phyloP scores from a whole-genome alignment of 2,888 invertebrate species.

The Penaeus monodon region DNA sequence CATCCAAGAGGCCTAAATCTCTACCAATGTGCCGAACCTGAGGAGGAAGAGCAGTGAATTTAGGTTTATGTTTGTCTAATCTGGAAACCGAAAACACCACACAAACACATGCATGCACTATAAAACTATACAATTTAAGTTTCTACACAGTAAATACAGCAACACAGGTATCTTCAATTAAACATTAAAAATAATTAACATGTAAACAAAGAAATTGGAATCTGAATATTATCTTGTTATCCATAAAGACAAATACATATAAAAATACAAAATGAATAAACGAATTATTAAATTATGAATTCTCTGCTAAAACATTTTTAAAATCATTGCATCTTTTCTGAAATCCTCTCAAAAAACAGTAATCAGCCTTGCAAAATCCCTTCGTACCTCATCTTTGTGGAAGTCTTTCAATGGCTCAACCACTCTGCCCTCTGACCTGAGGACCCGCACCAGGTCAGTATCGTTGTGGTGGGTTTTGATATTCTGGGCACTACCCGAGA shows the following conservation, averaged over 20 bases:
- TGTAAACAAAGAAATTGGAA: too few species aligned
- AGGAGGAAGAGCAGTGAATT: conserved; percentile 17
- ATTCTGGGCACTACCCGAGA: conserved; percentile 88
- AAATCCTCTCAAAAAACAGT: not conserved
- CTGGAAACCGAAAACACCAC: not conserved
- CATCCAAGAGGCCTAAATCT: conserved; percentile 88
- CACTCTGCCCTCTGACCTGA: conserved; percentile 83
- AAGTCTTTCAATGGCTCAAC: conserved; percentile 99
- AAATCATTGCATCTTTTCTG: not conserved
- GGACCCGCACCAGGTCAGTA: conserved; percentile 88
- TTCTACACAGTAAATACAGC: too few species aligned
- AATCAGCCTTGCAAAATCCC: not conserved
- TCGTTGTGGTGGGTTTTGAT: conserved; percentile 99
- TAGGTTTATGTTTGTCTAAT: not conserved
- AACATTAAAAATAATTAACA: too few species aligned
- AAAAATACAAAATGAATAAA: too few species aligned
- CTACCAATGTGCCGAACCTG: conserved; percentile 86
- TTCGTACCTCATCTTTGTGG: conserved; percentile 93
- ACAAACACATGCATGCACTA: not conserved
- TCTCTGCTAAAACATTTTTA: not conserved
- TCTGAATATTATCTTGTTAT: too few species aligned
- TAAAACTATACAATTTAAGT: too few species aligned
- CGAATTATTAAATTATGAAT: too few species aligned
- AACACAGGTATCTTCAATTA: too few species aligned
- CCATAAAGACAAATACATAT: too few species aligned